A percentile compares a stretch with the other conserved stretches of the same genome.
Evolutionary conservation across 2,797 vertebrate species (phyloP).

Genomic region (Pseudochaenichthys georgianus): DNA sequence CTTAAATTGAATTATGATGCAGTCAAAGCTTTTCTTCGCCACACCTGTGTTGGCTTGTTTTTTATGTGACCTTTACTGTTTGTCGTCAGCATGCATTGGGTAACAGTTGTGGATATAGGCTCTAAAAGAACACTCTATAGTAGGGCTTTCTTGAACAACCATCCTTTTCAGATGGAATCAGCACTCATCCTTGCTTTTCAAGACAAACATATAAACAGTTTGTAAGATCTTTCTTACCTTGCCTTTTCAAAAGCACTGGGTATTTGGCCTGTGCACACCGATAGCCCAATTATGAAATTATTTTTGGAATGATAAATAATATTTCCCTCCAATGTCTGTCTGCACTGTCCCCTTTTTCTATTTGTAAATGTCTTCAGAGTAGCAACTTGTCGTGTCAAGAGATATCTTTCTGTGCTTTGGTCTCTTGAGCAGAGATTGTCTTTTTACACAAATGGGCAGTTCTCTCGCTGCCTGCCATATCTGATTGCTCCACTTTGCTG

Average conservation of each 20-base stretch:
- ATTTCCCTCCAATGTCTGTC: conserved; percentile 19
- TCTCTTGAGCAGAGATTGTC: conserved; percentile 70
- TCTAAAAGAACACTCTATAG: conserved; percentile 7
- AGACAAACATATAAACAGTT: background rate
- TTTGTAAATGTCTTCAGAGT: conserved; percentile 52
- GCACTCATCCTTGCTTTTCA: background rate
- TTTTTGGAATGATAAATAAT: conserved; percentile 18
- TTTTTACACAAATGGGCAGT: conserved; percentile 75
- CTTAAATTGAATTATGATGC: conserved; percentile 36
- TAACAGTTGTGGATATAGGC: conserved; percentile 4
- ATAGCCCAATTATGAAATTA: conserved; percentile 11
- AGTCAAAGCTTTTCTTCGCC: background rate
- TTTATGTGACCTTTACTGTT: conserved; percentile 28
- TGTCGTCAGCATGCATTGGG: conserved; percentile 3
- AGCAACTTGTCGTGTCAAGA: conserved; percentile 54
- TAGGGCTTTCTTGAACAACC: background rate
- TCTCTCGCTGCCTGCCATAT: conserved; percentile 76
- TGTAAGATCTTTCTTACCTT: background rate
- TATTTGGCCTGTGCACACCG: conserved; percentile 1
- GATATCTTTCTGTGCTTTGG: conserved; percentile 60
- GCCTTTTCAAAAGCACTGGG: conserved; percentile 1
- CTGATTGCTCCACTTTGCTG: conserved; percentile 78
- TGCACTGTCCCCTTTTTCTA: conserved; percentile 20
- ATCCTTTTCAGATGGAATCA: background rate
- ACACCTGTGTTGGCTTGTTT: conserved; percentile 40